Conservation (phyloP, 30 jellyfish, hydroid and myxozoan species). For the Clytia hemisphaerica region DNA sequence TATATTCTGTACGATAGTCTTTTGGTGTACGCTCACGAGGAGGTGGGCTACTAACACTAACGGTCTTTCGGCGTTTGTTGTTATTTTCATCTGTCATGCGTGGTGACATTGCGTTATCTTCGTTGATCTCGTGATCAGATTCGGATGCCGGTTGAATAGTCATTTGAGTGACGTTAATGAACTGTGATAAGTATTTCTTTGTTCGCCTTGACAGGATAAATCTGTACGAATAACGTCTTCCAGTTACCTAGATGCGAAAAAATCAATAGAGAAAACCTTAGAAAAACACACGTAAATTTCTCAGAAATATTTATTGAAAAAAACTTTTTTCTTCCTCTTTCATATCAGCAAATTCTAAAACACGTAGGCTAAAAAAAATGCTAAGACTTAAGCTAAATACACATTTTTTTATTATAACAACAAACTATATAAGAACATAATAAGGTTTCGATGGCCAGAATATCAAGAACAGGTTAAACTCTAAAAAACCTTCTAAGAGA, state of each 20-base stretch:
- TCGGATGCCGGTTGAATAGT: no score
- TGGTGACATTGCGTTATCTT: no score
- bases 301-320: background rate
- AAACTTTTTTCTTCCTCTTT: no score
- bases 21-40: no score
- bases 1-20: no score
- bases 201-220: conserved; percentile 54
- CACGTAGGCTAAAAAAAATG: background rate
- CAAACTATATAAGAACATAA: background rate
- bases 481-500: no score
- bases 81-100: no score
- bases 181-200: conserved; percentile 27
- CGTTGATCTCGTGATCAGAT: no score
- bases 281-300: background rate
- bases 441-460: no score
- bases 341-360: background rate
- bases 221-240: conserved; percentile 51
- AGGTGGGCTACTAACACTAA: no score
- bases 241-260: conserved; percentile 61
- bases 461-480: no score
- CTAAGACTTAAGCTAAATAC: background rate
- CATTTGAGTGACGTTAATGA: background rate
- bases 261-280: background rate
- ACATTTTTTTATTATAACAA: background rate
- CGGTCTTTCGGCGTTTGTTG: no score